Conservation (phyloP, 2,113 vertebrate species). For the Geothlypis trichas region DNA sequence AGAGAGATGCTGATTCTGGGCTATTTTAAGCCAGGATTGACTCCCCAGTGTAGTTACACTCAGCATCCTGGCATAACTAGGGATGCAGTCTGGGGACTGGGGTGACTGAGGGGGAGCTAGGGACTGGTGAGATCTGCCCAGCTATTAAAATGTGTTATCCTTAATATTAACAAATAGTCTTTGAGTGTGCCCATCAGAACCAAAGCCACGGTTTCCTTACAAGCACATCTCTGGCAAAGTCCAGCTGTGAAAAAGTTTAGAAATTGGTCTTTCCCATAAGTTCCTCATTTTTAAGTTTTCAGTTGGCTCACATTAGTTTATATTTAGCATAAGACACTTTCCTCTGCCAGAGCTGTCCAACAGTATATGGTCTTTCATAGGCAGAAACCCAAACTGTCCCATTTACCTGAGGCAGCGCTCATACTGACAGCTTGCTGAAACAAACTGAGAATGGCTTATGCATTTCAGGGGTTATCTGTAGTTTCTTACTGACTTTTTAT, state of each 20-base stretch:
- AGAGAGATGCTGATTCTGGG: constrained; percentile 28
- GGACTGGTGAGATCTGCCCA: neutral
- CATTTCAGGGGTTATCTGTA: neutral
- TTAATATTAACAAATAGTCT: neutral
- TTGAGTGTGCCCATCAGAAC: accelerated
- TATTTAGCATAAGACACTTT: neutral
- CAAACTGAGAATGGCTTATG: neutral
- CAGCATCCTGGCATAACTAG: neutral
- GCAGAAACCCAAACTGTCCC: neutral
- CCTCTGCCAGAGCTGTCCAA: neutral
- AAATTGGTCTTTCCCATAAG: neutral
- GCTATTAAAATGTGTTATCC: neutral
- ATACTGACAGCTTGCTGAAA: neutral
- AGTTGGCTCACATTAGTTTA: neutral
- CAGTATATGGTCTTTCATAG: neutral
- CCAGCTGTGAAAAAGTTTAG: neutral
- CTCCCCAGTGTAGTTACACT: neutral
- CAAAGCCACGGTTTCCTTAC: neutral
- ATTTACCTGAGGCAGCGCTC: neutral
- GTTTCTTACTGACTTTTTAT: neutral
- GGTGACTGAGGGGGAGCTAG: neutral
- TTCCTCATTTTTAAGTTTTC: neutral
- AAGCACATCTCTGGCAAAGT: neutral
- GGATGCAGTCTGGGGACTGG: neutral
- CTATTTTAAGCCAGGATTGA: constrained; percentile 13